Base-by-base conservation (phyloP, 37 sponge, comb jelly and placozoan species). In the Crambe crambe region DNA sequence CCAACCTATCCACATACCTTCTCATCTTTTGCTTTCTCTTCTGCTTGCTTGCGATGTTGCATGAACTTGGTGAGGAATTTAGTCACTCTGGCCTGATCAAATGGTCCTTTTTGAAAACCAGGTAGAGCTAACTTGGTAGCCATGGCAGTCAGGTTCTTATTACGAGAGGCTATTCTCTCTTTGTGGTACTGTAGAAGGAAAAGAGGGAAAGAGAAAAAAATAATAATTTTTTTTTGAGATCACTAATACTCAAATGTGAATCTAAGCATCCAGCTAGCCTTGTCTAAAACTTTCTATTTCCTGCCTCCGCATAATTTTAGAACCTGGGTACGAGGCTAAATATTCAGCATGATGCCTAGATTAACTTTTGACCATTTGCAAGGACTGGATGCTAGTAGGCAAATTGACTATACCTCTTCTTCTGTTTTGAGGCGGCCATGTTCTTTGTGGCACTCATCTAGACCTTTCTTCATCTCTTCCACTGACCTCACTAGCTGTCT, bases 371-470 rank as follows among this genome's bases (percentile, higher is more conserved):
- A 9, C 54, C 54, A 51, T 15, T 15, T 18, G 15, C 54, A 51
- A 15, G 9, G 54, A 9, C 9, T 15, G 54, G 9, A 18, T 51
- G 15, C 54, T 51, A 15, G 15, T 15, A 51, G 15, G 54, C 5
- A 25, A 21, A 25, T 25, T 21, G 34, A 27, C 75, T 12, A 56
- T 15, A 86, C 85, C 59, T 85, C 41, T 32, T 73, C 73, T 22
- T 78, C 80, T 25, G 47, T 73, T 41, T 86, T 78, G 27, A 72
- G 38, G 0, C 74, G 36, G 44, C 80, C 80, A 62, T 74, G 71
- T 73, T 86, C 86, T 10, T 65, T 43, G 57, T 79, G 54, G 66
- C 68, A 70, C 12, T 65, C 27, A 30, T 34, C 72, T 30, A 86
- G 56, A 41, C 59, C 37, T 12, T 34, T 30, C 37, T 86, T 78